These are phyloP conservation scores for Picathartes gymnocephalus DNA, from an alignment of 2,113 vertebrate species.

Conservation along the genomic window DNA sequence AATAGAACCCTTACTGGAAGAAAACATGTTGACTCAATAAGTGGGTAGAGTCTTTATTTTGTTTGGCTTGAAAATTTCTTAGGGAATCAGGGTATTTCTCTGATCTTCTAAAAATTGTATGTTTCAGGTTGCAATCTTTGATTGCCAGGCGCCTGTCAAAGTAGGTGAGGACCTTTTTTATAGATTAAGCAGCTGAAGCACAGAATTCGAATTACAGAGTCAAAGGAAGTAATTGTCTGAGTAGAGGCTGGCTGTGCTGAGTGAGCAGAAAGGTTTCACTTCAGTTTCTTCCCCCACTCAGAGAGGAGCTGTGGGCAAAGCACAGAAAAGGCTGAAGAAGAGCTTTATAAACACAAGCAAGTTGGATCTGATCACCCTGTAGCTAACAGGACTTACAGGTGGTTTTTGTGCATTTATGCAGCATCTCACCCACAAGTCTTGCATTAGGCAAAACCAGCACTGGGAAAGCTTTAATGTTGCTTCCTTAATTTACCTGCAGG, in stretches of 20 bases:
- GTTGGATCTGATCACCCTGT: not conserved
- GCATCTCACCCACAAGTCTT: not conserved
- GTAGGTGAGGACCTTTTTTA: not conserved
- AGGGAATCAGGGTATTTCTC: not conserved
- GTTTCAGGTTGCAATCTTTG: not conserved
- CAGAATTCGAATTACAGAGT: not conserved
- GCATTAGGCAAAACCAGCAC: not conserved
- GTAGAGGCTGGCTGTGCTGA: not conserved
- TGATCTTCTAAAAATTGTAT: not conserved
- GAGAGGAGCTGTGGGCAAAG: not conserved
- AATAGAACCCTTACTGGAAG: conserved; percentile 1
- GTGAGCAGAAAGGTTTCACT: not conserved
- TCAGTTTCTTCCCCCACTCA: not conserved
- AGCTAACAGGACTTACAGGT: not conserved
- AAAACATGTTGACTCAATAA: conserved; percentile 11
- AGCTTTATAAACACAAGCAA: not conserved
- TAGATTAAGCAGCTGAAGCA: not conserved
- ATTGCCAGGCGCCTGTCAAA: not conserved
- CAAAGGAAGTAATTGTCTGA: not conserved
- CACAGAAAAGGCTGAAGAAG: not conserved
- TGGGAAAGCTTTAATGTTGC: conserved; percentile 19
- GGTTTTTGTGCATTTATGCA: conserved; percentile 12
- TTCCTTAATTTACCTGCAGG: conserved; percentile 14
- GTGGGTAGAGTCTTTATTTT: not conserved
- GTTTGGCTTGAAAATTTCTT: not conserved